phyloP scores from a whole-genome alignment of 2,888 invertebrate genomes.

The Drosophila parthenogenetica region DNA sequence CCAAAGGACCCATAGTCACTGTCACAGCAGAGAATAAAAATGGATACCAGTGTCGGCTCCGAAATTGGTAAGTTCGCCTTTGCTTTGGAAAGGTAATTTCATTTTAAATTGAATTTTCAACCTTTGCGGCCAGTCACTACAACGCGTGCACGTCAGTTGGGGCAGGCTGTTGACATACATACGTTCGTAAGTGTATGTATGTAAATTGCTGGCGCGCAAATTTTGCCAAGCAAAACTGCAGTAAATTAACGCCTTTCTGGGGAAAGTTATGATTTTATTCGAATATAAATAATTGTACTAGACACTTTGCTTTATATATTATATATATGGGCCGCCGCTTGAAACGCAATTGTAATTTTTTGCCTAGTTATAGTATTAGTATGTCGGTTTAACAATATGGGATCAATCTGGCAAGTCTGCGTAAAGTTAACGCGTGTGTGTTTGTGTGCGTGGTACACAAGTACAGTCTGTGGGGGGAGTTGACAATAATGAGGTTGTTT shows the following conservation, averaged over 20 bases:
- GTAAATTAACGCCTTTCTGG: not conserved
- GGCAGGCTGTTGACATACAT: constrained; percentile 34
- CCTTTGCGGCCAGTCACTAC: constrained; percentile 48
- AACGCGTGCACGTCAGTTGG: constrained; percentile 60
- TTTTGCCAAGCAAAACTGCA: constrained; percentile 15
- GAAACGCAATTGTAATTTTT: constrained; percentile 15
- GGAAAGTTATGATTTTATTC: too few species aligned
- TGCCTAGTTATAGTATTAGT: constrained; percentile 26
- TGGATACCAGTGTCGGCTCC: constrained; percentile 36
- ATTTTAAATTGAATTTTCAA: constrained; percentile 80
- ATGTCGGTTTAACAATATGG: constrained; percentile 43
- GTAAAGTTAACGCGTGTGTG: constrained; percentile 7
- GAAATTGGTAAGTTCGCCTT: constrained; percentile 43
- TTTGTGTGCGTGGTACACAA: constrained; percentile 17
- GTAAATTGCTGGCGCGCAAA: constrained; percentile 55
- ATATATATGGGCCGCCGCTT: not conserved
- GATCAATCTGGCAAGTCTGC: constrained; percentile 47
- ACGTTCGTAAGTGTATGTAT: constrained; percentile 25
- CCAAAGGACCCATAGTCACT: not conserved
- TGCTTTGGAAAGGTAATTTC: constrained; percentile 19
- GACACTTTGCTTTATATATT: not conserved
- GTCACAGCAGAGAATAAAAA: constrained; percentile 3
- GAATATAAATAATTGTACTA: not conserved
- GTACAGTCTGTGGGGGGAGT: constrained; percentile 51
- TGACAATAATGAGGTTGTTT: not conserved